A percentile compares a stretch with the other conserved stretches of the same genome.
Conservation (phyloP, 2,888 invertebrate genomes). For the Catocala sponsa region DNA sequence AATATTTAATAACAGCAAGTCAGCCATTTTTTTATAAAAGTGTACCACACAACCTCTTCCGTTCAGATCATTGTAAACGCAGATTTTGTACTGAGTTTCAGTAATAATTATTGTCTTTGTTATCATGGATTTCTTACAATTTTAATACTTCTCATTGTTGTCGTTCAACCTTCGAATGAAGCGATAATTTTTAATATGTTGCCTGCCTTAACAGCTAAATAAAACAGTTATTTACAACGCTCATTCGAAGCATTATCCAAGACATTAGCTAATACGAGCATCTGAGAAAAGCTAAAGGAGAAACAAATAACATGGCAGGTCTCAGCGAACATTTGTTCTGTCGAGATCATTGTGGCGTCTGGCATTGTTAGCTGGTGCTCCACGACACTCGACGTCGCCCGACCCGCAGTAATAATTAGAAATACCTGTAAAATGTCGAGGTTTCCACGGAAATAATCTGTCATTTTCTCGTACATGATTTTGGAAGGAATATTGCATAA, state of each 20-base stretch:
- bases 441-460: constrained; percentile 29
- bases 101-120: no score
- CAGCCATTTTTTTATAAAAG: no score
- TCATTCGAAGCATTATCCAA: constrained; percentile 4
- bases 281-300: constrained; percentile 31
- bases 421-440: constrained; percentile 50
- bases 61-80: no score
- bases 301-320: constrained; percentile 33
- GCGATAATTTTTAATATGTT: no score
- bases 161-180: no score
- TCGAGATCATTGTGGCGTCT: constrained; percentile 47
- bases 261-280: constrained; percentile 32
- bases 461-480: constrained; percentile 1
- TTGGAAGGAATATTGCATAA: neutral
- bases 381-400: constrained; percentile 46
- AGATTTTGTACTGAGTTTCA: no score
- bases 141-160: no score
- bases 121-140: no score
- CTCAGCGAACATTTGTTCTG: constrained; percentile 47
- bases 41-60: no score
- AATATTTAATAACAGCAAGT: no score
- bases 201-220: no score
- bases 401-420: constrained; percentile 53
- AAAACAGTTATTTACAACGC: neutral
- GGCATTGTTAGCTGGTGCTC: constrained; percentile 54